phyloP scores from a whole-genome alignment of 2,797 vertebrate species.

The Geotrypetes seraphini region DNA sequence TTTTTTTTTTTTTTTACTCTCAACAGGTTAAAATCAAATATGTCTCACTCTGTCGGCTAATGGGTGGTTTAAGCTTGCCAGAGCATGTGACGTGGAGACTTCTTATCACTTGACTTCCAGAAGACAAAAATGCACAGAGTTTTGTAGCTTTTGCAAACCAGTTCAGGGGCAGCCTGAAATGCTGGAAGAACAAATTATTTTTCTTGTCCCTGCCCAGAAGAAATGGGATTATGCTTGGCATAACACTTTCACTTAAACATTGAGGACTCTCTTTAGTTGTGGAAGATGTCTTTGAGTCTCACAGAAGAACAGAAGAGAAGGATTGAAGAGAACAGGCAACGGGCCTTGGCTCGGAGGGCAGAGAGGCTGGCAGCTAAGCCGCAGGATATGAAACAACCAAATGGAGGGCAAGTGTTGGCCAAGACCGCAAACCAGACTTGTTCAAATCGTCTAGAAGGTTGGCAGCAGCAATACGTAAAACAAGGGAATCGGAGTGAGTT shows the following conservation, averaged over 20 bases:
- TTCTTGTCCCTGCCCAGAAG: too few relatives aligned
- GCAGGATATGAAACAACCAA: conserved; percentile 1
- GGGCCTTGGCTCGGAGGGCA: conserved; percentile 79
- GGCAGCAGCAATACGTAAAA: neutral
- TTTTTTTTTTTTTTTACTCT: too few relatives aligned
- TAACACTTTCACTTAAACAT: neutral
- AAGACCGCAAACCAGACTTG: neutral
- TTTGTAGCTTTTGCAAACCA: too few relatives aligned
- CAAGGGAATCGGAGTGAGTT: conserved; percentile 5
- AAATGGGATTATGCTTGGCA: too few relatives aligned
- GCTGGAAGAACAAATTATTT: neutral
- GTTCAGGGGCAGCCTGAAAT: conserved; percentile 4
- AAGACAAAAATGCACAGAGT: too few relatives aligned
- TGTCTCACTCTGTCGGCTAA: too few relatives aligned
- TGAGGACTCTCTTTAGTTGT: conserved; percentile 1
- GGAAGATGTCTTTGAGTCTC: conserved; percentile 70
- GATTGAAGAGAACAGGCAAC: conserved; percentile 85
- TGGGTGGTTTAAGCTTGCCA: too few relatives aligned
- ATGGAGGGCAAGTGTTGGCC: neutral
- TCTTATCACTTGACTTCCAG: too few relatives aligned
- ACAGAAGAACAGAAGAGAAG: conserved; percentile 77
- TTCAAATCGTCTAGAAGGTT: neutral
- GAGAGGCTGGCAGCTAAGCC: conserved; percentile 62
- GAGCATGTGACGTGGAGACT: too few relatives aligned
- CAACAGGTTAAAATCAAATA: too few relatives aligned